These are phyloP conservation scores for Sepioteuthis lessoniana DNA, from an alignment of 2,888 invertebrate species.

Conservation along the genomic window DNA sequence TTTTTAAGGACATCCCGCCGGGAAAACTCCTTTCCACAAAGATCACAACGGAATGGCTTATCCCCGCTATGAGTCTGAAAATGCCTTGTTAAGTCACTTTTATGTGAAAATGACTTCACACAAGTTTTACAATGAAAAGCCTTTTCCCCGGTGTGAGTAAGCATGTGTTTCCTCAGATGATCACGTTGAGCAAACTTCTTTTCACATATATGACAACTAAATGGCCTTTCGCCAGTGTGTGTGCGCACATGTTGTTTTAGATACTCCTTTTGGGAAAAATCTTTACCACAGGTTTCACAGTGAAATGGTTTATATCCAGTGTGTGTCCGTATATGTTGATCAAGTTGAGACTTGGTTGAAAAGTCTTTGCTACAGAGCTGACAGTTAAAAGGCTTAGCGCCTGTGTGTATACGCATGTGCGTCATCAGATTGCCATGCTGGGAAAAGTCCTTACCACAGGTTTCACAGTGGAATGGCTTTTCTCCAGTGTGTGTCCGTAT, in stretches of 20 bases:
- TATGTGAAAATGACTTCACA: slow-evolving; percentile 52
- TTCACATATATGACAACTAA: slow-evolving; percentile 48
- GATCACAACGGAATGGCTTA: slow-evolving; percentile 51
- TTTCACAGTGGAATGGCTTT: slow-evolving; percentile 43
- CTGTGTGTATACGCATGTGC: background rate
- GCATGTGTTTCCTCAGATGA: slow-evolving; percentile 53
- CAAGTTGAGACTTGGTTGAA: background rate
- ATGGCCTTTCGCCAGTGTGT: background rate
- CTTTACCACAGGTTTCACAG: background rate
- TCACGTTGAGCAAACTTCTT: slow-evolving; percentile 52
- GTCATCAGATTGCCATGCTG: background rate
- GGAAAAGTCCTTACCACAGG: slow-evolving; percentile 8
- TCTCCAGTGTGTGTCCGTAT: slow-evolving; percentile 41
- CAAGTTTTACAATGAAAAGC: slow-evolving; percentile 54
- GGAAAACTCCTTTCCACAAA: slow-evolving; percentile 45
- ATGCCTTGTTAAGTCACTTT: slow-evolving; percentile 53
- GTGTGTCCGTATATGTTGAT: background rate
- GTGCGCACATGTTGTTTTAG: slow-evolving; percentile 40
- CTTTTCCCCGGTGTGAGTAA: slow-evolving; percentile 54
- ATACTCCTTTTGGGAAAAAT: slow-evolving; percentile 24
- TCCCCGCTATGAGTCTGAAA: slow-evolving; percentile 54
- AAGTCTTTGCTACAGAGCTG: background rate
- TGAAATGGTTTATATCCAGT: background rate
- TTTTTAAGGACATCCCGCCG: background rate
- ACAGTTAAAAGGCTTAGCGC: background rate